Evolutionary conservation across 2,113 vertebrate genomes (phyloP), one percentile per base, ranked within the genome.

Genomic region (Herpailurus yagouaroundi): DNA sequence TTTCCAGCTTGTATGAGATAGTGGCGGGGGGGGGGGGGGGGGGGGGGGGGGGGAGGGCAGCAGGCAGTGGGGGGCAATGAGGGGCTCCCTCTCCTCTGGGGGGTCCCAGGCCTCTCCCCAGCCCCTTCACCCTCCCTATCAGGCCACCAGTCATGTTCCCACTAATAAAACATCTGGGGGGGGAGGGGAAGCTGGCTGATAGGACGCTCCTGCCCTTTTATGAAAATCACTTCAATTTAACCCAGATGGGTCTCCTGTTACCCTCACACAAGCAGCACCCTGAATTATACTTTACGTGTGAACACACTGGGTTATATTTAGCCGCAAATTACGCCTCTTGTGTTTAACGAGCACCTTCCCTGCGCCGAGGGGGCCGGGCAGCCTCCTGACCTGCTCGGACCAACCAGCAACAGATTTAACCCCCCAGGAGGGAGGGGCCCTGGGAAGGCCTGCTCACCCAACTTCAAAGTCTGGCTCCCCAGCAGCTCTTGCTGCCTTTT

Each of bases 151-250:
- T 60, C 52, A 25, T 21, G 4, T 19, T 31, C 15, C 50, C 36
- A 29, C 84, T 55, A 55, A 76, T 81, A 73, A 41, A 81, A 71
- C 27, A 19, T 68, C 45, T 25, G 19, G 19, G 55, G 55, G 27
- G 27, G 36, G n/a, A 63, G 45, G 52, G 55, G 87, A 45, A 19
- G 57, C 55, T 76, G 23, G 41, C 89, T 41, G 1, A 27, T 10
- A 31, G 73, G 85, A 55, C 2, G 23, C 66, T 50, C 80, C 87
- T 69, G 90, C 33, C 88, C 31, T 1, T 93, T 98, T 94, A 96
- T 98, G 98, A 98, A 98, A 97, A 84, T 97, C 91, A 57, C 82
- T 97, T 98, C 98, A 99, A 98, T 99, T 97, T 98, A 98, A 97
- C 98, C 98, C 98, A 96, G 97, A 98, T 98, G 98, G 97, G 97